Evolutionary conservation across 2,113 vertebrate species (phyloP).

Genomic region (Python bivittatus): DNA sequence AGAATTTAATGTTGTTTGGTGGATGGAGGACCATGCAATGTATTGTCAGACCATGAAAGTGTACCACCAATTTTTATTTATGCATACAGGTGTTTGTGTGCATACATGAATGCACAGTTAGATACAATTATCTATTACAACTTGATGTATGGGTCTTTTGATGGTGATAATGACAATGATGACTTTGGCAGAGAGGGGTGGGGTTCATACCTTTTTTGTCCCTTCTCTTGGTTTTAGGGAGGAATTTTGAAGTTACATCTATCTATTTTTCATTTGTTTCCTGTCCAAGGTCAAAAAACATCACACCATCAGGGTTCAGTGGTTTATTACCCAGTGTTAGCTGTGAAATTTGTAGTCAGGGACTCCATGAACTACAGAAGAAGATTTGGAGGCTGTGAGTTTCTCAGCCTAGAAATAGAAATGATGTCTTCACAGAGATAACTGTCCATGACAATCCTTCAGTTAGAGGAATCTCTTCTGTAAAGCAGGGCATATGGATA

Average conservation of each 20-base stretch:
- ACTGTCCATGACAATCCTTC: not conserved
- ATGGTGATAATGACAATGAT: not conserved
- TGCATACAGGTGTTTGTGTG: not conserved
- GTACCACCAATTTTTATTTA: not conserved
- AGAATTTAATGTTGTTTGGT: not conserved
- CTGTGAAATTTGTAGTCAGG: not conserved
- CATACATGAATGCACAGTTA: not conserved
- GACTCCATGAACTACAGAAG: not conserved
- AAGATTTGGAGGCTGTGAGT: not conserved
- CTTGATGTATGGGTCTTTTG: not conserved
- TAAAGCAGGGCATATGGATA: not conserved
- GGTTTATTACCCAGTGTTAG: not conserved
- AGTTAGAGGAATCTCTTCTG: not conserved
- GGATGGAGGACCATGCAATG: not conserved
- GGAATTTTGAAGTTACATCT: not conserved
- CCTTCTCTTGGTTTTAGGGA: not conserved
- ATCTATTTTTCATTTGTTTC: not conserved
- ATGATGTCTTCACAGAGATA: not conserved
- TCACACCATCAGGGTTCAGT: not conserved
- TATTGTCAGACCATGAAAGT: not conserved
- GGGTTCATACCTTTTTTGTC: not conserved
- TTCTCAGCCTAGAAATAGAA: not conserved
- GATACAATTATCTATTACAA: not conserved
- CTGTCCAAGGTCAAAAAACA: not conserved
- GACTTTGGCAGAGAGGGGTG: not conserved